phyloP scores from a whole-genome alignment of 2,113 vertebrate species.

The Ammodytes dubius region DNA sequence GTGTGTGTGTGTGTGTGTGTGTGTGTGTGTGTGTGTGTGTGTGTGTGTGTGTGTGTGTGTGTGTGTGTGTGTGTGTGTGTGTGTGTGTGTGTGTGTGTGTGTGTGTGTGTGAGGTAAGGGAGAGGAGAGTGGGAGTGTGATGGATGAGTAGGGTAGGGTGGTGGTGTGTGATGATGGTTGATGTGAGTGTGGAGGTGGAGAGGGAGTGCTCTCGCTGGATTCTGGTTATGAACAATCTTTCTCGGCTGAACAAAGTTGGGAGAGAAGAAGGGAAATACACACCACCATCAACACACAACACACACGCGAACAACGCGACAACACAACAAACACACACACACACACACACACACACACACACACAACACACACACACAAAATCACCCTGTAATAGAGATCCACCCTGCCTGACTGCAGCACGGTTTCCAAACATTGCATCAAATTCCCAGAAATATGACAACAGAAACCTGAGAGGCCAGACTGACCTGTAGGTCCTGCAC shows the following conservation, averaged over 20 bases:
- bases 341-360: slow-evolving; percentile 13
- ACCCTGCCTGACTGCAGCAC: slow-evolving; percentile 61
- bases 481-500: slow-evolving; percentile 59
- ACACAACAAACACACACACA: too few relatives aligned
- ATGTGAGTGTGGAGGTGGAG: too few relatives aligned
- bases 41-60: slow-evolving; percentile 34
- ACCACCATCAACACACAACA: too few relatives aligned
- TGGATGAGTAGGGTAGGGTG: too few relatives aligned
- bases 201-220: slow-evolving; percentile 52
- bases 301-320: too few relatives aligned
- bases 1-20: slow-evolving; percentile 34
- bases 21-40: slow-evolving; percentile 32
- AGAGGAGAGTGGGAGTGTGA: too few relatives aligned
- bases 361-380: slow-evolving; percentile 18
- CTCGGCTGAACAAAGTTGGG: slow-evolving; percentile 50
- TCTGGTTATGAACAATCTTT: slow-evolving; percentile 70
- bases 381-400: slow-evolving; percentile 58
- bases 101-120: slow-evolving; percentile 9
- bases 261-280: too few relatives aligned
- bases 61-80: not conserved
- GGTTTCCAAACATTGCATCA: slow-evolving; percentile 80
- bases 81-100: slow-evolving; percentile 7
- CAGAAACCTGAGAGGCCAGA: slow-evolving; percentile 62
- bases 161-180: too few relatives aligned
- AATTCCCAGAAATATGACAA: slow-evolving; percentile 79